These are phyloP conservation scores for Tetragonula carbonaria DNA, from an alignment of 2,888 invertebrate species.

Conservation along the genomic window DNA sequence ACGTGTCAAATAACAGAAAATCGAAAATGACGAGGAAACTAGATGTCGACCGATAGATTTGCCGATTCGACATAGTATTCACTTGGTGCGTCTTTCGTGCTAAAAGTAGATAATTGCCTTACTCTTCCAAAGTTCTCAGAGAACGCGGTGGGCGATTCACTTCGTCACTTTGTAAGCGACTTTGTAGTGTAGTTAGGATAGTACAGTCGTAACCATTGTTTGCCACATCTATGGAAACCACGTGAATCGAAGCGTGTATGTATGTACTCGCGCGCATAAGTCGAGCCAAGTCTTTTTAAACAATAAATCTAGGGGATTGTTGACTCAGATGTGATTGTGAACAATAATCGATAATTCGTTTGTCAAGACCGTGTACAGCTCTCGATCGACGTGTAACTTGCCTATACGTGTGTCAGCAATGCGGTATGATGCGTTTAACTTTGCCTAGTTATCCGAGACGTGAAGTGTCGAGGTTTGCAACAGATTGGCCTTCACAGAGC, in stretches of 20 bases:
- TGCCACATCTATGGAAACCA: neutral
- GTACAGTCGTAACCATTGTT: slow-evolving; percentile 21
- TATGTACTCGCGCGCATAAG: neutral
- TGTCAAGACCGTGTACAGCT: neutral
- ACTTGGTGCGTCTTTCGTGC: slow-evolving; percentile 29
- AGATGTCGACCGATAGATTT: neutral
- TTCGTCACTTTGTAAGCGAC: slow-evolving; percentile 15
- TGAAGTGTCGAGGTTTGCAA: slow-evolving; percentile 21
- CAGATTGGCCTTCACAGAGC: slow-evolving; percentile 33
- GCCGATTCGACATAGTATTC: neutral
- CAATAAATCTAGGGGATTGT: neutral
- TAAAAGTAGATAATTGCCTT: slow-evolving; percentile 54
- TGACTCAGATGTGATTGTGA: slow-evolving; percentile 1
- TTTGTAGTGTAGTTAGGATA: slow-evolving; percentile 36
- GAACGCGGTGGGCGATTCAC: slow-evolving; percentile 9
- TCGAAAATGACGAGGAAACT: neutral
- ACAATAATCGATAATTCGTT: neutral
- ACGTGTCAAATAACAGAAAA: neutral
- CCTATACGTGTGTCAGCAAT: slow-evolving; percentile 10
- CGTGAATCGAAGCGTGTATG: neutral
- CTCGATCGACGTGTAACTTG: slow-evolving; percentile 17
- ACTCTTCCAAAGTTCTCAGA: slow-evolving; percentile 48
- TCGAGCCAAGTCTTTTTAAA: slow-evolving; percentile 13
- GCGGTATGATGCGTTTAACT: neutral
- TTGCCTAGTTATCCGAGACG: slow-evolving; percentile 3